Percentiles rank a stretch among this genome's conserved stretches.
Evolutionary conservation across 2,888 invertebrate species (phyloP).

Genomic region (Terebella lapidaria): DNA sequence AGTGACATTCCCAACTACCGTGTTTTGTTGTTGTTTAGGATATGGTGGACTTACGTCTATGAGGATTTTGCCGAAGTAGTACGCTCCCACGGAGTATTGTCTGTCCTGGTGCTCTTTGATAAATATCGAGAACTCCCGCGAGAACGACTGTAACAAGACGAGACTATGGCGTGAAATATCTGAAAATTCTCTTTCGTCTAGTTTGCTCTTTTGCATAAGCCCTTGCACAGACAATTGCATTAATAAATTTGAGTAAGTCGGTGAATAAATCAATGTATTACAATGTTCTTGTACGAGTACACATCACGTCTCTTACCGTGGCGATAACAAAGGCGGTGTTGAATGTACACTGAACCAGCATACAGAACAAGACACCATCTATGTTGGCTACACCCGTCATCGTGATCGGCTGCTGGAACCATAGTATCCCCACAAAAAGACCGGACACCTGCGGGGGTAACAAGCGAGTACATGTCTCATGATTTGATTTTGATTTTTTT

Average conservation of each 20-base stretch:
- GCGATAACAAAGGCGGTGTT: background rate
- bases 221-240: too few relatives aligned
- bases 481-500: too few relatives aligned
- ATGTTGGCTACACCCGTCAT: background rate
- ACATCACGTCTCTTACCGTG: background rate
- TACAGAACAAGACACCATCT: background rate
- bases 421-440: background rate
- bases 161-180: too few relatives aligned
- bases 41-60: conserved; percentile 2
- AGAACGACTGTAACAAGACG: background rate
- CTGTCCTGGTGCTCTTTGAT: conserved; percentile 1
- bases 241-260: too few relatives aligned
- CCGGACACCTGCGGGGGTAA: background rate
- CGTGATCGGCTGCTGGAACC: background rate
- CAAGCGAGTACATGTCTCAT: background rate
- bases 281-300: too few relatives aligned
- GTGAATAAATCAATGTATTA: too few relatives aligned
- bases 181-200: too few relatives aligned
- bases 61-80: conserved; percentile 1
- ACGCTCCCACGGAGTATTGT: background rate
- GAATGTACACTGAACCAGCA: background rate
- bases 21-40: too few relatives aligned
- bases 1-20: too few relatives aligned
- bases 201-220: too few relatives aligned
- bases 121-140: background rate